Base-by-base conservation (phyloP, 1,140 invertebrate species). In the Euwallacea fornicatus region DNA sequence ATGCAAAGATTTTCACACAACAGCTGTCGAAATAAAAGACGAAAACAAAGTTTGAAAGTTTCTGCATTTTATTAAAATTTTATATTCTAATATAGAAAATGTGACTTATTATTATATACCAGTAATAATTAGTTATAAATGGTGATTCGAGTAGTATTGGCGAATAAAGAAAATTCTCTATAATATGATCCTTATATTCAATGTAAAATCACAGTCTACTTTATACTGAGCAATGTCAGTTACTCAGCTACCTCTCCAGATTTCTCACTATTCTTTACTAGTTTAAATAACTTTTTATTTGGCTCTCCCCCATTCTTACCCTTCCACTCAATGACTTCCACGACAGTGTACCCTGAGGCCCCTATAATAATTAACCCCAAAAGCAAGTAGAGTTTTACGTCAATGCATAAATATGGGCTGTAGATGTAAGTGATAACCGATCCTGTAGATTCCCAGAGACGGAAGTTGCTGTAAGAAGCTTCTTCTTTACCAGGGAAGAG, bases 391-490 rank as follows among this genome's bases (percentile, higher is more conserved):
- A 97, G 79, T 77, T 95, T 96, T 46, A 83, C 84, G 69, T 87
- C 84, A 0, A 93, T 91, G 78, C 92, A 94, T 10, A 95, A 81
- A 76, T 90, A 91, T 3, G 92, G 90, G 50, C 88, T 93, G 16
- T 89, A 88, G 6, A 88, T 85, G 74, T 95, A 97, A 9, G 93
- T 90, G 61, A 96, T 86, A 7, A 96, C 92, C 58, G 95, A 94
- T 50, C 96, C 96, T 6, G 93, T 88, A 7, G 93, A 90, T 81
- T 97, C 95, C 91, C 95, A 95, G 44, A 98, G 83, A 10, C 95
- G 88, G 81, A 96, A 97, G 81, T 96, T 97, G 69, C 94, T 94
- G 80, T 96, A 97, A 0, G 94, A 94, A 2, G 95, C 91, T 79
- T 97, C 95, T 79, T 96, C 90, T 72, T 91, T 87, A 15, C 92